These are phyloP conservation scores for Acrobasis consociella DNA, from an alignment of 2,888 invertebrate genomes.

Conservation along the genomic window DNA sequence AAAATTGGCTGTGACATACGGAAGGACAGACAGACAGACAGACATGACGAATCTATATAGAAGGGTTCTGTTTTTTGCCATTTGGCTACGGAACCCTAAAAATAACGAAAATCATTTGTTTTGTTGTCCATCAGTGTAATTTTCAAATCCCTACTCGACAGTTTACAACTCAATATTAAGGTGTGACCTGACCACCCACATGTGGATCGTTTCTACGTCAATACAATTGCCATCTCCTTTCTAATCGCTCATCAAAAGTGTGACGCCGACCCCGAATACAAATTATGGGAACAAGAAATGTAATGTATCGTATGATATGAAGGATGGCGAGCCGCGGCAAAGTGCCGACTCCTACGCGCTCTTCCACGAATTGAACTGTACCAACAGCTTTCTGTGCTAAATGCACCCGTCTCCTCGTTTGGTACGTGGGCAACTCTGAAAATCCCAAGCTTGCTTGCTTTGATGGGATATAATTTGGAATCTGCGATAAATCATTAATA, in stretches of 20 bases:
- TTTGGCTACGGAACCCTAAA: too few relatives aligned
- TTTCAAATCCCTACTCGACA: conserved; percentile 7
- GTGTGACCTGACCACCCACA: conserved; percentile 64
- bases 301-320: conserved; percentile 57
- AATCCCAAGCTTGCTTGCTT: neutral
- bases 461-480: neutral
- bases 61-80: too few relatives aligned
- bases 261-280: conserved; percentile 77
- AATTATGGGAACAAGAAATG: conserved; percentile 78
- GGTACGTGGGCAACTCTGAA: conserved; percentile 27
- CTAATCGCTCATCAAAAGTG: conserved; percentile 75
- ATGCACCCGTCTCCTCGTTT: conserved; percentile 45
- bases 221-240: conserved; percentile 76
- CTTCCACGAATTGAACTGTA: conserved; percentile 78
- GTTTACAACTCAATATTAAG: conserved; percentile 33
- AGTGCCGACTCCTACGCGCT: conserved; percentile 72
- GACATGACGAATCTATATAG: too few relatives aligned
- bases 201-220: conserved; percentile 57
- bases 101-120: too few relatives aligned
- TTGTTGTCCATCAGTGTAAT: too few relatives aligned
- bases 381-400: conserved; percentile 66
- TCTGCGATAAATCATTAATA: neutral
- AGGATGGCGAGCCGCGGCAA: conserved; percentile 66
- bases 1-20: too few relatives aligned
- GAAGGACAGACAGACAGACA: too few relatives aligned